Conservation (phyloP, 2,888 invertebrate genomes). For the Formica aserva region DNA sequence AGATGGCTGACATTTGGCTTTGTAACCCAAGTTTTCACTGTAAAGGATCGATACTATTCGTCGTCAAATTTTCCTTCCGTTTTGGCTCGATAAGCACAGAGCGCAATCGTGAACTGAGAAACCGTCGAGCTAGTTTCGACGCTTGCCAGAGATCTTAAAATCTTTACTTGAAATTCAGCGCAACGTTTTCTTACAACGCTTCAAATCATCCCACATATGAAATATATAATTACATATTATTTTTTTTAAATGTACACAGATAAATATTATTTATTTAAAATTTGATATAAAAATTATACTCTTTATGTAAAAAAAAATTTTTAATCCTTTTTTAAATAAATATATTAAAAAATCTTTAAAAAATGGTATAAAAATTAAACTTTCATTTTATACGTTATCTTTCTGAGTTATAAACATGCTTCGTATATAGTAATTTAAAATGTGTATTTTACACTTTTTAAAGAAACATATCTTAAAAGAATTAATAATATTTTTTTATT, state of each 20-base stretch:
- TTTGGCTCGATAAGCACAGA: constrained; percentile 59
- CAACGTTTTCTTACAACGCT: constrained; percentile 57
- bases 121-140: constrained; percentile 41
- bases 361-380: neutral
- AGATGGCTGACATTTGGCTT: constrained; percentile 47
- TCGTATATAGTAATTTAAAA: neutral
- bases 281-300: neutral
- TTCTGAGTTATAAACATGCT: neutral
- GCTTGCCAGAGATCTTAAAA: constrained; percentile 52
- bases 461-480: neutral
- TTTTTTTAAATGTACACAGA: neutral
- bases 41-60: constrained; percentile 65
- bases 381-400: neutral
- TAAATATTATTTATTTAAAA: neutral
- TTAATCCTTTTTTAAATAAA: neutral
- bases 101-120: constrained; percentile 30
- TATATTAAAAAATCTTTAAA: neutral
- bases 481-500: neutral
- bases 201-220: neutral
- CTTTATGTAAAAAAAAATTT: neutral
- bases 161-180: constrained; percentile 59
- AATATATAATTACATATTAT: neutral
- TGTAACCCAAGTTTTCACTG: constrained; percentile 65
- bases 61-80: constrained; percentile 68
- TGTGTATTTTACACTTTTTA: neutral